A percentile compares a stretch with the other conserved stretches of the same genome.
These are phyloP conservation scores for Doryteuthis pealeii DNA, from an alignment of 1,140 invertebrate genomes.

Conservation along the genomic window DNA sequence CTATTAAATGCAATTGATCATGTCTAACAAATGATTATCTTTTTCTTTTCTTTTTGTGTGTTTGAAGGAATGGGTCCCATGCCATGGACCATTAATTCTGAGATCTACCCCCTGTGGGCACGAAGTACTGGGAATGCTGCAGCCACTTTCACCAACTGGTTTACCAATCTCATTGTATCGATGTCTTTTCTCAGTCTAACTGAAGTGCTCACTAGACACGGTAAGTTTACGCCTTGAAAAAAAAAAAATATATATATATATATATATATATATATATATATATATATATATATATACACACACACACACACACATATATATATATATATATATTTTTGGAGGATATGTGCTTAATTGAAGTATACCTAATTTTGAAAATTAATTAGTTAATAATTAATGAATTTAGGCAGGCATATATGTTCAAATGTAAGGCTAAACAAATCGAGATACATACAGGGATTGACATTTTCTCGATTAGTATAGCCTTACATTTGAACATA, in stretches of 20 bases:
- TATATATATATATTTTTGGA: too few species aligned
- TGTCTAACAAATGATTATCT: too few species aligned
- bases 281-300: background rate
- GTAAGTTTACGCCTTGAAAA: conserved; percentile 39
- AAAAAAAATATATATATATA: background rate
- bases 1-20: too few species aligned
- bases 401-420: too few species aligned
- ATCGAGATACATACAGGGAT: too few species aligned
- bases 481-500: too few species aligned
- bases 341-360: too few species aligned
- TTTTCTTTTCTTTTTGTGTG: background rate
- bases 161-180: conserved; percentile 66
- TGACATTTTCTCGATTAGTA: too few species aligned
- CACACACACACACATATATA: too few species aligned
- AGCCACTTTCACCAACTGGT: conserved; percentile 68
- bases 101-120: conserved; percentile 70
- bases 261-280: background rate
- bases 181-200: conserved; percentile 67
- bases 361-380: too few species aligned
- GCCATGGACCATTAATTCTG: conserved; percentile 71
- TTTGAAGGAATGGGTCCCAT: conserved; percentile 67
- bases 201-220: conserved; percentile 62
- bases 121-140: conserved; percentile 65
- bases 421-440: too few species aligned
- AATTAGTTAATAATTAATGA: too few species aligned